Conservation (phyloP, 2,888 invertebrate species). For the Acanthosepion lycidas region DNA sequence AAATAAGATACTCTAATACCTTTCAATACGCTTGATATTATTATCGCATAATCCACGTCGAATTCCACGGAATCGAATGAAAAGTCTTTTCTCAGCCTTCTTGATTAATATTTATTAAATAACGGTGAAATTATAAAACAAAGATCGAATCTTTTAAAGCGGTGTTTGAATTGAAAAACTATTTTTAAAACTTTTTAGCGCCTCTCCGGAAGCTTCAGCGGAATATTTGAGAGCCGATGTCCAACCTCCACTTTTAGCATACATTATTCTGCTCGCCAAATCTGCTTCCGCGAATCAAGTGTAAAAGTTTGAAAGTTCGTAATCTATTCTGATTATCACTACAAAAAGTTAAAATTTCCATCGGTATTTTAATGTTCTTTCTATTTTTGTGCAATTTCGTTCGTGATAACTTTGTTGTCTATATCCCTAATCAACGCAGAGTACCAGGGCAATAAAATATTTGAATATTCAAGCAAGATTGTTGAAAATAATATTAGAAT, state of each 20-base stretch:
- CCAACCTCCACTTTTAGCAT: not conserved
- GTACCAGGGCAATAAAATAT: too few species aligned
- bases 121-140: not conserved
- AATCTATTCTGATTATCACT: not conserved
- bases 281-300: not conserved
- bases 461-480: too few species aligned
- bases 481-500: too few species aligned
- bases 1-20: not conserved
- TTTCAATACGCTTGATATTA: not conserved
- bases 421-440: too few species aligned
- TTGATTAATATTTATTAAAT: slow-evolving; percentile 33
- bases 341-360: too few species aligned
- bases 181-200: slow-evolving; percentile 8
- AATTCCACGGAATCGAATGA: not conserved
- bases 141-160: not conserved
- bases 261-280: not conserved
- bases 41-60: not conserved
- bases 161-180: not conserved
- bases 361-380: too few species aligned
- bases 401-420: too few species aligned
- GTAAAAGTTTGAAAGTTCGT: not conserved
- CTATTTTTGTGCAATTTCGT: too few species aligned
- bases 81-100: not conserved
- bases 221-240: not conserved
- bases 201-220: not conserved